A percentile compares a stretch with the other conserved stretches of the same genome.
phyloP scores from a whole-genome alignment of 2,888 invertebrate genomes.

The Lymantria monacha region DNA sequence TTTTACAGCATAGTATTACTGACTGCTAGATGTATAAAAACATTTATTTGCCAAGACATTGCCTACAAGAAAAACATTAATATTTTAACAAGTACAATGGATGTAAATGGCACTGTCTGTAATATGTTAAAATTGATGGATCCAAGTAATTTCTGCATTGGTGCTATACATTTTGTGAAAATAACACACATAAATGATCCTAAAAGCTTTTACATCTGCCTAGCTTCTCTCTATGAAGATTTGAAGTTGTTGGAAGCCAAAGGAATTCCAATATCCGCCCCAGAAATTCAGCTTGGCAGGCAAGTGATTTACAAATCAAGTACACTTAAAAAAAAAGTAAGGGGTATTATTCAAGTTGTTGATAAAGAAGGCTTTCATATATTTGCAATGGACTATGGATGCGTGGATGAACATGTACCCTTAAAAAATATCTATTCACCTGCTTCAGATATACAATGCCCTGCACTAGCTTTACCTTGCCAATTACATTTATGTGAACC shows the following conservation, averaged over 20 bases:
- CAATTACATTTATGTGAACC: slow-evolving; percentile 19
- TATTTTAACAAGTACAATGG: neutral
- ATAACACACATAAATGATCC: slow-evolving; percentile 24
- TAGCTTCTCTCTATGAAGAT: neutral
- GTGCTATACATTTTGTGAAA: slow-evolving; percentile 7
- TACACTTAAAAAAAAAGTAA: slow-evolving; percentile 10
- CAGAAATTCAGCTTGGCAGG: slow-evolving; percentile 2
- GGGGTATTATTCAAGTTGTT: slow-evolving; percentile 12
- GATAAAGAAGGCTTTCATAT: neutral
- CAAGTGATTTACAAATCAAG: slow-evolving; percentile 19
- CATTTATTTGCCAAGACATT: no score
- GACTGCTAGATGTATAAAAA: no score
- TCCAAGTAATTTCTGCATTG: neutral
- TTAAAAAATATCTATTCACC: slow-evolving; percentile 3
- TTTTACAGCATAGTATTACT: no score
- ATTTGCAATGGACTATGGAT: slow-evolving; percentile 26
- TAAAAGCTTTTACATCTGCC: slow-evolving; percentile 18
- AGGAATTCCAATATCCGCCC: neutral
- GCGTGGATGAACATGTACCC: slow-evolving; percentile 8
- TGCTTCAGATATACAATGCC: neutral
- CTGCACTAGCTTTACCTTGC: slow-evolving; percentile 20
- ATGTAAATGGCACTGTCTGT: neutral
- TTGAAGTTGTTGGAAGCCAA: slow-evolving; percentile 10
- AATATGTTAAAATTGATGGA: neutral
- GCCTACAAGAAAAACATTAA: no score